Base-by-base conservation (phyloP, 23 tunicate genomes). In the Halocynthia aurantium region DNA sequence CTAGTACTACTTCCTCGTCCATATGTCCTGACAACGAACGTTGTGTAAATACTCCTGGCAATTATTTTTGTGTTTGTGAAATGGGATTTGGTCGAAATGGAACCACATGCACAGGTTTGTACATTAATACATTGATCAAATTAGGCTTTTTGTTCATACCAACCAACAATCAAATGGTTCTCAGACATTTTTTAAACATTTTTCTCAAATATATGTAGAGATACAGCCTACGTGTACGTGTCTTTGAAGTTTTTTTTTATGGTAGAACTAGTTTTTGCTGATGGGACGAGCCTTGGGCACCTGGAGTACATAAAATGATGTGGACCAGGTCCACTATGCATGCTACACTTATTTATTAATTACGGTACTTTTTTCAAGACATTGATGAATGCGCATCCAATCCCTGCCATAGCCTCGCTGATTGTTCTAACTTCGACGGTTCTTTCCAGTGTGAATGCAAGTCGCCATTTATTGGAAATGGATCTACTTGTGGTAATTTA, bases 391-490 rank as follows among this genome's bases (percentile, higher is more conserved):
- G 76, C 57, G 49, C 12, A 10, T 17, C 57, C 5, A 21, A 71
- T 71, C 13, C 17, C 21, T 71, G 76, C n/a, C 51, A 71, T 52
- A 5, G 10, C 12, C 11, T 44, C 49, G 76, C 76, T 50, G 76
- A 50, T 10, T 71, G 76, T 15, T 44, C 12, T 9, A 71, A 71
- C n/a, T 5, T 2, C 0, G 13, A 9, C 49, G 76, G 76, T 10
- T n/a, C 60, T 9, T 71, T 50, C 49, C 8, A 53, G 8, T 71
- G 76, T 54, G 10, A 9, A 50, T 71, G 76, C 51, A 18, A 71
- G 76, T 9, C 55, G n/a, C 55, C 55, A n/a, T 71, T 44, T 4
- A 71, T 10, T 71, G 76, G 76, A 9, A 52, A 71, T 54, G 76
- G 76, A 11, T 44, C 11, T 40, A 22, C 22, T 15, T 71, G 76